Conservation (phyloP, 2,113 vertebrate genomes). For the Aspiorhynchus laticeps region DNA sequence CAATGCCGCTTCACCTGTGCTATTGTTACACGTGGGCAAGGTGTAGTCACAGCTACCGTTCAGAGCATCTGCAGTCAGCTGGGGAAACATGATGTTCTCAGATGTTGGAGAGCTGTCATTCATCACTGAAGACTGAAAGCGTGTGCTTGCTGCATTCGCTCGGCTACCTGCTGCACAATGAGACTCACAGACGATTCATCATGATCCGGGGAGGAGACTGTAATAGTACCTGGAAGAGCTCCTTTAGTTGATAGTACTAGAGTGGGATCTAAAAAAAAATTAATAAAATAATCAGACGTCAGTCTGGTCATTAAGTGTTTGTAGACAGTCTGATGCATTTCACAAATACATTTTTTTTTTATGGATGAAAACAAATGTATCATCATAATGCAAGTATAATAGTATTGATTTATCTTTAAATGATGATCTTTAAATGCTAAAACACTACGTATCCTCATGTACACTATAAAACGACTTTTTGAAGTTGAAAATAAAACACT, state of each 20-base stretch:
- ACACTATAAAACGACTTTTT: background rate
- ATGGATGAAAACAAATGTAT: background rate
- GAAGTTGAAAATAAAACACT: background rate
- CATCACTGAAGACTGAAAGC: constrained; percentile 26
- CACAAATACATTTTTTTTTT: background rate
- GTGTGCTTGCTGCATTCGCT: constrained; percentile 23
- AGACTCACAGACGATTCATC: constrained; percentile 6
- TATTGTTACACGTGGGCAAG: constrained; percentile 58
- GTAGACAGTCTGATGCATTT: background rate
- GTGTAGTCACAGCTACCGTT: constrained; percentile 67
- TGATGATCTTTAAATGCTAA: background rate
- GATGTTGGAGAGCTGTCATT: constrained; percentile 36
- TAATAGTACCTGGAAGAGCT: background rate
- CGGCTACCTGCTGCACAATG: background rate
- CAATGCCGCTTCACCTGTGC: constrained; percentile 58
- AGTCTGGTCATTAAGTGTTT: background rate
- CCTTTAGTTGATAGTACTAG: background rate
- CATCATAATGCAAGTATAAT: background rate
- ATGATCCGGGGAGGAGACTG: background rate
- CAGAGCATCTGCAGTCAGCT: constrained; percentile 58
- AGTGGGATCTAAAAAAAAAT: background rate
- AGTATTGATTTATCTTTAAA: background rate
- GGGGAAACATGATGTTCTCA: constrained; percentile 62
- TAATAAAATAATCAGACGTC: background rate
- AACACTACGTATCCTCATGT: background rate